Conservation (phyloP, 2,888 invertebrate genomes). For the Bombylius discolor region DNA sequence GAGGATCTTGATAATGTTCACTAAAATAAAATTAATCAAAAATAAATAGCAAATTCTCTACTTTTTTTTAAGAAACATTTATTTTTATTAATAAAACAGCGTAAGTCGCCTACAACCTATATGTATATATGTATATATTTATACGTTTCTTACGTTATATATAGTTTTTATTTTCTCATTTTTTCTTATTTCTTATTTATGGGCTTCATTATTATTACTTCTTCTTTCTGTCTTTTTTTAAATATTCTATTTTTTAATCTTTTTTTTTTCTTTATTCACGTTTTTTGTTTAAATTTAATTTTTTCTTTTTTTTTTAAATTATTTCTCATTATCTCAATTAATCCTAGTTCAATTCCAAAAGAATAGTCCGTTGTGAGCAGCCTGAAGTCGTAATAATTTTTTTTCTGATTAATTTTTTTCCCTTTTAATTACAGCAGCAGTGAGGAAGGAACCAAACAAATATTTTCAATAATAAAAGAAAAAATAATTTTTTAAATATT, state of each 20-base stretch:
- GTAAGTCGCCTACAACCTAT: background rate
- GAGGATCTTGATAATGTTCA: too few species aligned
- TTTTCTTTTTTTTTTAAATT: background rate
- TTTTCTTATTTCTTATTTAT: background rate
- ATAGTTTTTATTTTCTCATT: background rate
- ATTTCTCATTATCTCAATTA: background rate
- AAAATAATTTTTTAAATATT: background rate
- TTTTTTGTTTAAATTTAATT: background rate
- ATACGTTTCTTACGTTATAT: background rate
- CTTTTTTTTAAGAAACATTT: background rate
- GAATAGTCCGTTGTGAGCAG: slow-evolving; percentile 11
- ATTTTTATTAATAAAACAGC: background rate
- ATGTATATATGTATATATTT: background rate
- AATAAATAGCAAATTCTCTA: too few species aligned
- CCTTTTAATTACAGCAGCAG: slow-evolving; percentile 9
- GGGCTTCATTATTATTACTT: too few species aligned
- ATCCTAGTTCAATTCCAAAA: slow-evolving; percentile 9
- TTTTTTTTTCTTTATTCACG: background rate
- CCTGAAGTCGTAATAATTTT: slow-evolving; percentile 4
- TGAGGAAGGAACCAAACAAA: slow-evolving; percentile 8
- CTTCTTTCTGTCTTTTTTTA: background rate
- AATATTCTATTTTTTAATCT: background rate
- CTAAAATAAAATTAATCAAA: too few species aligned
- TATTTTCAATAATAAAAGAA: slow-evolving; percentile 1
- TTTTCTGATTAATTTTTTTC: background rate